Evolutionary conservation across 2,113 vertebrate genomes (phyloP).

Genomic region (Crotalus tigris): DNA sequence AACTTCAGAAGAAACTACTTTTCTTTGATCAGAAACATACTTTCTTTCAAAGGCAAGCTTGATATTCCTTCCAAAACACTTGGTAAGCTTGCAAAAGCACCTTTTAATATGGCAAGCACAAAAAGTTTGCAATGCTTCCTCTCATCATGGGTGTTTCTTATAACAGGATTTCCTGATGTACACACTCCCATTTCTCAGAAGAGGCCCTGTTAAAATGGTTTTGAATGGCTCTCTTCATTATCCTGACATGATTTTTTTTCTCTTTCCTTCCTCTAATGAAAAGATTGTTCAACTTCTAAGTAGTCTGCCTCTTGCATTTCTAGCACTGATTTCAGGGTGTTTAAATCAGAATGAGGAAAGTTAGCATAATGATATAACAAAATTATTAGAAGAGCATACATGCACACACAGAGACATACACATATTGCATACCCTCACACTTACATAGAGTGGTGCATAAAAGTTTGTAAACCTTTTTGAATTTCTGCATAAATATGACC

Average conservation of each 20-base stretch:
- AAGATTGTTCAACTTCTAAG: neutral
- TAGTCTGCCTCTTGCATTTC: neutral
- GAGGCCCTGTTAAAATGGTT: neutral
- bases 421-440: neutral
- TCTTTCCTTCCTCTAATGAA: neutral
- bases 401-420: neutral
- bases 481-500: neutral
- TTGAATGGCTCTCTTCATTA: neutral
- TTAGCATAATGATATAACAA: neutral
- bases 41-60: neutral
- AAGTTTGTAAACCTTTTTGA: neutral
- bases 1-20: neutral
- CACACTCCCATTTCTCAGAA: constrained; percentile 51
- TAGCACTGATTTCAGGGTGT: neutral
- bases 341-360: neutral
- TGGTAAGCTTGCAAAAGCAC: neutral
- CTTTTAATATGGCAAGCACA: neutral
- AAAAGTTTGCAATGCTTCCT: constrained; percentile 51
- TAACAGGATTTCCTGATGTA: constrained; percentile 69
- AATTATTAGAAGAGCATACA: neutral
- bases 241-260: neutral
- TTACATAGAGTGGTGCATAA: neutral
- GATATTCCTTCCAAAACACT: neutral
- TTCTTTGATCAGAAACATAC: neutral
- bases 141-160: constrained; percentile 40